Base-by-base conservation (phyloP, 92 coral and sea anemone genomes). In the Diadumene lineata region DNA sequence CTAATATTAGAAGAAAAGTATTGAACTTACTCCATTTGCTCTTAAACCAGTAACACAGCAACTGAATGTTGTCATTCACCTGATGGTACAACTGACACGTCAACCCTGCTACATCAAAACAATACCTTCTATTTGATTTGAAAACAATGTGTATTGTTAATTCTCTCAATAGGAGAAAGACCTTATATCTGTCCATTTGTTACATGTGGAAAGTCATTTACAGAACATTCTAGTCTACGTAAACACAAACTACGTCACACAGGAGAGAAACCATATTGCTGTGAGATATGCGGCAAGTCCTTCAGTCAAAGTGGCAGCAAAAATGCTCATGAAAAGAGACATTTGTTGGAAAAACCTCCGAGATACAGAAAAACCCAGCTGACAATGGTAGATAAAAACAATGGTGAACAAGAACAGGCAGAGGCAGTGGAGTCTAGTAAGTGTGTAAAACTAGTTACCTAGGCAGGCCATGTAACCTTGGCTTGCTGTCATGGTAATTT, bases 231-330 rank as follows among this genome's bases (percentile, higher is more conserved):
- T 1, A 91, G 97, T 64, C 79, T 91, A 64, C 93, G 97, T 43
- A 91, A 91, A 67, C 97, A 91, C 88, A 91, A 91, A 56, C 73
- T 91, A 1, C 79, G 86, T 13, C 97, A 91, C 34, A 91, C 97
- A 73, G 97, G 97, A 1, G 97, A 91, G 64, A 91, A 91, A 74
- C 97, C 97, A 1, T 88, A 84, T 25, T 44, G 67, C 25, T 91
- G 97, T 75, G 90, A 78, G 43, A 74, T 88, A 50, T 91, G 97
- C 43, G 97, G 97, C 32, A 91, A 91, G 80, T 79, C 55, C 0
- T 91, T 91, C 84, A 91, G 97, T 64, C 97, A 91, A 69, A 91
- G 97, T 80, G 97, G 97, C 0, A 91, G 97, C 78, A 75, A 92
- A 44, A 91, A 91, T 69, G 90, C 97, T 2, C 97, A 91, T 72